phyloP scores from a whole-genome alignment of 37 sponge, comb jelly and placozoan genomes.

The Tethya wilhelma region DNA sequence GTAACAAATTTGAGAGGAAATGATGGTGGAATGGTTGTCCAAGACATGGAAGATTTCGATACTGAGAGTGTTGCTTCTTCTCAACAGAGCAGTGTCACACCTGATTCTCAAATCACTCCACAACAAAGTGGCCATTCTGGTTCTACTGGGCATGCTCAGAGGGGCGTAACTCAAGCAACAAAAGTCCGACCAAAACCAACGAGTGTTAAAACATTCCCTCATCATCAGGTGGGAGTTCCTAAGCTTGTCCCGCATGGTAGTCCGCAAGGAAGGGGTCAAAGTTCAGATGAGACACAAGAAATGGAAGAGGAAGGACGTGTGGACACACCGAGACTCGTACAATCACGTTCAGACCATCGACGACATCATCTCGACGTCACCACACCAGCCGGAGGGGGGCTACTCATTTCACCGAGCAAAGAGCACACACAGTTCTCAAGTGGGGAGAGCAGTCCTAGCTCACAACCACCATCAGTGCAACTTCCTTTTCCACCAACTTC shows the following conservation, averaged over 20 bases:
- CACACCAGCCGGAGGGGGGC: constrained; percentile 17
- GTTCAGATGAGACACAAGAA: neutral
- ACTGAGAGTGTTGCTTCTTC: too few species aligned
- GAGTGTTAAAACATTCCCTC: too few species aligned
- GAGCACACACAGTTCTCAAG: neutral
- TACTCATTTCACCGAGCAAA: constrained; percentile 13
- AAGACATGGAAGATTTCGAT: too few species aligned
- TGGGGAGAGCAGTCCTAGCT: neutral
- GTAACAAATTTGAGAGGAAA: too few species aligned
- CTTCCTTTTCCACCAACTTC: constrained; percentile 4
- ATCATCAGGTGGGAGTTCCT: neutral
- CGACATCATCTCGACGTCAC: constrained; percentile 45
- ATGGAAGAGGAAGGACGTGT: constrained; percentile 4
- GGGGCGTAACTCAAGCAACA: too few species aligned
- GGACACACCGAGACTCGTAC: constrained; percentile 11
- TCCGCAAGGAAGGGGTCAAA: neutral
- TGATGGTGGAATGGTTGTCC: too few species aligned
- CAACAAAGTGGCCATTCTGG: too few species aligned
- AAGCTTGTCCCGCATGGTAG: neutral
- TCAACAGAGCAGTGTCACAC: too few species aligned
- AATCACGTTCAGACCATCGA: neutral
- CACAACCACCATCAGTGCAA: neutral
- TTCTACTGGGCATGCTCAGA: too few species aligned
- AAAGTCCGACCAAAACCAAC: too few species aligned
- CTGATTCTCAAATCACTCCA: too few species aligned